Percentiles rank a stretch among this genome's conserved stretches.
These are phyloP conservation scores for Catocala sponsa DNA, from an alignment of 2,888 invertebrate genomes.

Conservation along the genomic window DNA sequence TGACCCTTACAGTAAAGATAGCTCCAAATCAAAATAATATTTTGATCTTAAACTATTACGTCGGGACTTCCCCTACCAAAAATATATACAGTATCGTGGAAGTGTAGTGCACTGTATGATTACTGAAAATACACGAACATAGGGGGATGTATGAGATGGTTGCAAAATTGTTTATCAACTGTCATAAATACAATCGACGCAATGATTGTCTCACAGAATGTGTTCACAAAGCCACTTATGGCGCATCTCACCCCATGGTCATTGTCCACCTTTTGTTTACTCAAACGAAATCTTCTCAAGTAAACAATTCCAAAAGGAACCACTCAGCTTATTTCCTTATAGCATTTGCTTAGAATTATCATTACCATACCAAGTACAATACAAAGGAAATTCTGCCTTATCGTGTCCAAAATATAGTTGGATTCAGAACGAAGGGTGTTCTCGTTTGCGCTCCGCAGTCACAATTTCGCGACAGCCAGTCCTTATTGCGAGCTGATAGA, in stretches of 20 bases:
- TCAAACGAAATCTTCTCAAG: constrained; percentile 57
- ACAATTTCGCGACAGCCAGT: constrained; percentile 47
- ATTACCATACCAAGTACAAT: constrained; percentile 66
- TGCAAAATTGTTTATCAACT: background rate
- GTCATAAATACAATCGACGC: constrained; percentile 11
- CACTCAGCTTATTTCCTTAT: constrained; percentile 75
- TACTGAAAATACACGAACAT: too few species aligned
- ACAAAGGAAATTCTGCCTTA: constrained; percentile 59
- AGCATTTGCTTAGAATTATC: constrained; percentile 83
- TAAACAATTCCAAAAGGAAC: constrained; percentile 70
- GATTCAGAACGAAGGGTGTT: constrained; percentile 55
- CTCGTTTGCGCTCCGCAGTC: constrained; percentile 51
- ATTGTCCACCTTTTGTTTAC: constrained; percentile 56
- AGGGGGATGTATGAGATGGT: background rate
- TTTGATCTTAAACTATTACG: too few species aligned
- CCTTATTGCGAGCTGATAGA: constrained; percentile 57
- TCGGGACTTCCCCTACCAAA: too few species aligned
- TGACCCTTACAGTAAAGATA: too few species aligned
- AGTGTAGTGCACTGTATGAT: too few species aligned
- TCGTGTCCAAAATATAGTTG: constrained; percentile 61
- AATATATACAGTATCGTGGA: too few species aligned
- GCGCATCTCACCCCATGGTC: constrained; percentile 42
- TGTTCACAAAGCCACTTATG: constrained; percentile 21
- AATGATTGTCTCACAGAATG: constrained; percentile 1
- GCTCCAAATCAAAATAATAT: too few species aligned